Evolutionary conservation across 2,113 vertebrate species (phyloP), one percentile per base, ranked within the genome.

Genomic region (Stercorarius parasiticus): DNA sequence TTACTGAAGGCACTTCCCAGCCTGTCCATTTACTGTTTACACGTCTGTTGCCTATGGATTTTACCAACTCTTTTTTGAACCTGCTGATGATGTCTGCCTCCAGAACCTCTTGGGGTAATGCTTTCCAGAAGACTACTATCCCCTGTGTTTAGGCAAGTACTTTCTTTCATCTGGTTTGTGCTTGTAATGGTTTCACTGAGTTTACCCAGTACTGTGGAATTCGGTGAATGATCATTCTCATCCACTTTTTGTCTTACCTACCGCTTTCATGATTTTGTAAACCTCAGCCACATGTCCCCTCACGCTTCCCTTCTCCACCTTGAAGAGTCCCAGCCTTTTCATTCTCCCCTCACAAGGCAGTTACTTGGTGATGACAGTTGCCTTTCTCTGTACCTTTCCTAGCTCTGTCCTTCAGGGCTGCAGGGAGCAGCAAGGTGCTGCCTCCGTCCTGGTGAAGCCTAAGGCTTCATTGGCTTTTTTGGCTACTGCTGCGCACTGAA

Each of bases 401-500:
- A 76, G 17, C 43, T 67, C 79, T 55, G 52, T 82, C 45, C 56
- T 59, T 94, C 47, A 20, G 0, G 0, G 18, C 26, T 19, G 29
- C n/a, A 62, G 36, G 67, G 32, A 74, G 59, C 69, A 43, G 50
- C 26, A 4, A 73, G 56, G 22, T 14, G 42, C 23, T 25, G 1
- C 10, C 59, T 64, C 45, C 0, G 0, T 15, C 36, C 29, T 2
- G 7, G 26, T 22, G 30, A 61, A 78, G 30, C 45, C 29, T 29
- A 50, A 38, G 0, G 0, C 7, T 62, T 58, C 61, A 30, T 1
- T 62, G 36, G 7, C 13, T 50, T 66, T 69, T 93, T 74, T 66
- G 45, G 47, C 32, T 69, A 25, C 30, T 49, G 79, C n/a, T 66
- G n/a, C 23, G 32, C 29, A 53, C 30, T 0, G 0, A 76, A 59